Conservation (phyloP, 1,140 invertebrate species). For the Cephus cinctus region DNA sequence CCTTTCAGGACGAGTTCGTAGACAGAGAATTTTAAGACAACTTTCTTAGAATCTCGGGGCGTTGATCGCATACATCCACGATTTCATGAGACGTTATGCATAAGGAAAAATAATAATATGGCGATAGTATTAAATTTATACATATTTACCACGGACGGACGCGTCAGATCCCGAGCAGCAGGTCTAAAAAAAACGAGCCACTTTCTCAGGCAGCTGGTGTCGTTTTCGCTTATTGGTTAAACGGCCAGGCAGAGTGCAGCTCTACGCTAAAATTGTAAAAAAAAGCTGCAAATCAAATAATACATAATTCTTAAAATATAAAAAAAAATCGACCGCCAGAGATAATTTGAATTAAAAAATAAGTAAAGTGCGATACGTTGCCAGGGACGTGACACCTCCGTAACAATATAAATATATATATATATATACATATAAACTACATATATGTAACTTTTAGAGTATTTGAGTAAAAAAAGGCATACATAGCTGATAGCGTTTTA, state of each 20-base stretch:
- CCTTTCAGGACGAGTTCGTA: too few species aligned
- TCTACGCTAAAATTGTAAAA: neutral
- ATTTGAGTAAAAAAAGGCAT: slow-evolving; percentile 52
- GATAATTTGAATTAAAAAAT: neutral
- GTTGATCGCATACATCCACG: slow-evolving; percentile 38
- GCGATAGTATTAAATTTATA: slow-evolving; percentile 44
- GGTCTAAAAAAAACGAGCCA: slow-evolving; percentile 1
- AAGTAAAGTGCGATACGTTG: too few species aligned
- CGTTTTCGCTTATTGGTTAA: slow-evolving; percentile 7
- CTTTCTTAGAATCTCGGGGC: slow-evolving; percentile 42
- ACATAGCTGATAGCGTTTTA: slow-evolving; percentile 56
- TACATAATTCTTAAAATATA: slow-evolving; percentile 4
- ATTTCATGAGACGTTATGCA: slow-evolving; percentile 32
- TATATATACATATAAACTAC: slow-evolving; percentile 40
- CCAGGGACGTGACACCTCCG: slow-evolving; percentile 33
- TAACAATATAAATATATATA: slow-evolving; percentile 26
- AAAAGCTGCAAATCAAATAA: too few species aligned
- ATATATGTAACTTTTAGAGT: slow-evolving; percentile 52
- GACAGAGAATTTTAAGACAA: too few species aligned
- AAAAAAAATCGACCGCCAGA: slow-evolving; percentile 5
- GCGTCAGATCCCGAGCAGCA: slow-evolving; percentile 39
- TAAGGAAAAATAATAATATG: slow-evolving; percentile 19
- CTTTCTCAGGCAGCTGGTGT: neutral
- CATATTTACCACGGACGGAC: slow-evolving; percentile 33
- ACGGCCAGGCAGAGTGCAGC: slow-evolving; percentile 10